Evolutionary conservation across 2,113 vertebrate species (phyloP), one percentile per base, ranked within the genome.

Genomic region (Todiramphus chloris): DNA sequence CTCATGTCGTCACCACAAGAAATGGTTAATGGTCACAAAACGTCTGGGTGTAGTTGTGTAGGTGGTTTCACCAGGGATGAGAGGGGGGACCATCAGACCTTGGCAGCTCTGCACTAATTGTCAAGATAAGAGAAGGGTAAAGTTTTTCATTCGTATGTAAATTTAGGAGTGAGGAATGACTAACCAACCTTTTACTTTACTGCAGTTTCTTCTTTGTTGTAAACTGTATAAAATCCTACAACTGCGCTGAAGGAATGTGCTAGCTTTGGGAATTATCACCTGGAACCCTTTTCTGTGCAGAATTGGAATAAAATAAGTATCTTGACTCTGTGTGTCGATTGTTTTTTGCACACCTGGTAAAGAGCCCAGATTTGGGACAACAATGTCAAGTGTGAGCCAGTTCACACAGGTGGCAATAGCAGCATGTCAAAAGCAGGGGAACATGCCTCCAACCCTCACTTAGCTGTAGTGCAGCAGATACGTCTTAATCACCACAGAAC

Each of bases 371-470:
- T 7, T 10, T 15, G 7, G 0, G 3, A 58, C 31, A 58, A 58
- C 19, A 58, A n/a, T 6, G 11, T 63, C 43, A 19, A 20, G 3
- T 56, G 27, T 1, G 0, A 60, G 60, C 13, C 21, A 27, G 21
- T 72, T 60, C 20, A 35, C 6, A 2, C 44, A 55, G 35, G 23
- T 92, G 24, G 37, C 64, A 48, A 4, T 5, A 17, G 6, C 48
- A 25, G 46, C 20, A 2, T 19, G 55, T 46, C 3, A 9, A 70
- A 83, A 81, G 25, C 2, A 3, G 31, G 9, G 53, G 6, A 63
- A 46, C 14, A 1, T 51, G 15, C 39, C 1, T 0, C 0, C 0
- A 58, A 5, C 24, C 35, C 35, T 82, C 51, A 37, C 18, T 73
- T 60, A 16, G 13, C n/a, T 16, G 2, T 37, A 9, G 10, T 28